Evolutionary conservation across 2,888 invertebrate genomes (phyloP).

Genomic region (Pelosia muscerda): DNA sequence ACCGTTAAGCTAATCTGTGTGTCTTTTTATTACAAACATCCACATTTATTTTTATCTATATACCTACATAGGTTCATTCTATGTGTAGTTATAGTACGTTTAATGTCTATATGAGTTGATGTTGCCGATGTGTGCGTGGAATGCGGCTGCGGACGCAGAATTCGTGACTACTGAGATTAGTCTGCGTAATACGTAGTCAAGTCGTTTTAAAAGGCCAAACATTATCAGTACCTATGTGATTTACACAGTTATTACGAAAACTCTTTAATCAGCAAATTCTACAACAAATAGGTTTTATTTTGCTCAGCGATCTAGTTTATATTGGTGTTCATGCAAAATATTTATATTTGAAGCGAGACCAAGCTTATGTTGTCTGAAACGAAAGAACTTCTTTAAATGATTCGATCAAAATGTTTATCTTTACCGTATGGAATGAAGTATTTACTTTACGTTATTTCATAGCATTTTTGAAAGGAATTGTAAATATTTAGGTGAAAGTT

Average conservation of each 20-base stretch:
- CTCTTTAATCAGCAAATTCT: constrained; percentile 8
- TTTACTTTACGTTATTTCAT: too few relatives aligned
- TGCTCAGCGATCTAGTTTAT: constrained; percentile 21
- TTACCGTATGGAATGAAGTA: too few relatives aligned
- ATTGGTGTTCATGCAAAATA: constrained; percentile 11
- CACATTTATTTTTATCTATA: constrained; percentile 1
- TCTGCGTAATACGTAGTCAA: constrained; percentile 57
- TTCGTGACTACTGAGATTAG: constrained; percentile 62
- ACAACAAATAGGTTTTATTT: constrained; percentile 19
- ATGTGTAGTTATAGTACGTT: background rate
- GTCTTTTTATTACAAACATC: background rate
- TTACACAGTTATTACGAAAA: constrained; percentile 24
- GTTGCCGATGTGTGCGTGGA: constrained; percentile 48
- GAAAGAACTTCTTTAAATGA: background rate
- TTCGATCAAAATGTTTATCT: background rate
- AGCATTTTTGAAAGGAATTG: background rate
- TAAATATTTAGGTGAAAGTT: background rate
- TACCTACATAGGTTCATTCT: too few relatives aligned
- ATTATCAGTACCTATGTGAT: constrained; percentile 42
- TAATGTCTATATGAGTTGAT: constrained; percentile 31
- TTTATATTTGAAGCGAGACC: constrained; percentile 10
- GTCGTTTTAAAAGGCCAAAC: constrained; percentile 39
- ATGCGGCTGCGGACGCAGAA: constrained; percentile 62
- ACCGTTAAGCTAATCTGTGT: background rate
- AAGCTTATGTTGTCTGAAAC: constrained; percentile 5